Evolutionary conservation across 2,888 invertebrate species (phyloP).

Genomic region (Argyra leucocephala): DNA sequence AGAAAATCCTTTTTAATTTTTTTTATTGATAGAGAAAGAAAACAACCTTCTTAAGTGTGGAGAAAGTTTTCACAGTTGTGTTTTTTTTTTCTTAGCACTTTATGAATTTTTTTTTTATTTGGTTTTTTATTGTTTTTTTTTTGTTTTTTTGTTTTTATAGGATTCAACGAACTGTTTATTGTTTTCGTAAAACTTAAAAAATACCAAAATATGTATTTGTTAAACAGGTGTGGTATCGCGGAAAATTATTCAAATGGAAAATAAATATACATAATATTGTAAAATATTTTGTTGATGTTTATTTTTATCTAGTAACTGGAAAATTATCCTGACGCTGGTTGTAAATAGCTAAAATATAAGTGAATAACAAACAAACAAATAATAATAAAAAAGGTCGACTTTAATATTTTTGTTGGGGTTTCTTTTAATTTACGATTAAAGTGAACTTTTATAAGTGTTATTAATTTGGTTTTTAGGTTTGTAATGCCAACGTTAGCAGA

Average conservation of each 20-base stretch:
- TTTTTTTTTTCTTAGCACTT: too few species aligned
- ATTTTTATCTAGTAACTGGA: background rate
- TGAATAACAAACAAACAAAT: background rate
- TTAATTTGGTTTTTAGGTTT: too few species aligned
- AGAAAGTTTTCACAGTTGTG: too few species aligned
- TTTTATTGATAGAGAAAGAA: too few species aligned
- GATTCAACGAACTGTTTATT: slow-evolving; percentile 3
- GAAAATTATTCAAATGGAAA: slow-evolving; percentile 4
- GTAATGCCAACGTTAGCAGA: too few species aligned
- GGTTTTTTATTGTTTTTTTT: background rate
- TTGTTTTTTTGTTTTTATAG: background rate
- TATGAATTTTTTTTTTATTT: background rate
- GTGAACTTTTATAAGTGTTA: too few species aligned
- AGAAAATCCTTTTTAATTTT: too few species aligned
- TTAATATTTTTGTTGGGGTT: background rate
- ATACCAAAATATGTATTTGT: background rate
- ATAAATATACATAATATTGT: slow-evolving; percentile 1
- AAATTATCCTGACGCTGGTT: background rate
- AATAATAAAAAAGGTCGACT: background rate
- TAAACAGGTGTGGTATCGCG: slow-evolving; percentile 6
- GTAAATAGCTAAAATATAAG: background rate
- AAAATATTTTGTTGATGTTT: background rate
- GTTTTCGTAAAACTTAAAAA: background rate
- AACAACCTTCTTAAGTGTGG: too few species aligned
- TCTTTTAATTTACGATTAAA: too few species aligned